These are phyloP conservation scores for Cistogaster globosa DNA, from an alignment of 2,888 invertebrate genomes.

Conservation along the genomic window DNA sequence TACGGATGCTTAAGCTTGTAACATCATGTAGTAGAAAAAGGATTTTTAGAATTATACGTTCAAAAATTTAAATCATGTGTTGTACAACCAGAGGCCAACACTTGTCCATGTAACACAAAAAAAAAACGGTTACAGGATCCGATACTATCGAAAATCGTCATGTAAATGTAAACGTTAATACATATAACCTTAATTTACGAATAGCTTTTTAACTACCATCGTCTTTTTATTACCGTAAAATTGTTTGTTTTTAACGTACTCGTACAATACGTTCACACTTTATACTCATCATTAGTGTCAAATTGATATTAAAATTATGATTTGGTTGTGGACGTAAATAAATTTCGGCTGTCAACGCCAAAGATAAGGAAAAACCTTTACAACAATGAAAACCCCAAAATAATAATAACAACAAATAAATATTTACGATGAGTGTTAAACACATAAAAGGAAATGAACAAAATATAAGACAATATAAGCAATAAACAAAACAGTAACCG, in stretches of 20 bases:
- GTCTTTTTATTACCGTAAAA: background rate
- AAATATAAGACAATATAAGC: slow-evolving; percentile 15
- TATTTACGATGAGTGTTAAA: slow-evolving; percentile 14
- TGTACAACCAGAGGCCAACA: no score
- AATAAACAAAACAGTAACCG: background rate
- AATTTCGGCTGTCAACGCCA: slow-evolving; percentile 25
- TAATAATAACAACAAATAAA: slow-evolving; percentile 25
- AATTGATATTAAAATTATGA: slow-evolving; percentile 58
- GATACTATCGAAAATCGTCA: no score
- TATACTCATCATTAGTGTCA: slow-evolving; percentile 57
- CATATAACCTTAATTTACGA: no score
- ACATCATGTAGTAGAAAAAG: no score
- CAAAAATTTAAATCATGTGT: no score
- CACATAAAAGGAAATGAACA: slow-evolving; percentile 17
- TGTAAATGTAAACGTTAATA: no score
- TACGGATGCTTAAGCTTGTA: no score
- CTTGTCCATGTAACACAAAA: no score
- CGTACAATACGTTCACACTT: background rate
- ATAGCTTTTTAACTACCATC: no score
- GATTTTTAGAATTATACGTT: no score
- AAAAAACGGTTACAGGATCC: no score
- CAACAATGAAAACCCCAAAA: slow-evolving; percentile 6
- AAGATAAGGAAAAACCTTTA: background rate
- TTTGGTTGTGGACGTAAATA: slow-evolving; percentile 35
- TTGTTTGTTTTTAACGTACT: background rate